Conservation (phyloP, 2,113 vertebrate species). For the Tychaedon coryphoeus region DNA sequence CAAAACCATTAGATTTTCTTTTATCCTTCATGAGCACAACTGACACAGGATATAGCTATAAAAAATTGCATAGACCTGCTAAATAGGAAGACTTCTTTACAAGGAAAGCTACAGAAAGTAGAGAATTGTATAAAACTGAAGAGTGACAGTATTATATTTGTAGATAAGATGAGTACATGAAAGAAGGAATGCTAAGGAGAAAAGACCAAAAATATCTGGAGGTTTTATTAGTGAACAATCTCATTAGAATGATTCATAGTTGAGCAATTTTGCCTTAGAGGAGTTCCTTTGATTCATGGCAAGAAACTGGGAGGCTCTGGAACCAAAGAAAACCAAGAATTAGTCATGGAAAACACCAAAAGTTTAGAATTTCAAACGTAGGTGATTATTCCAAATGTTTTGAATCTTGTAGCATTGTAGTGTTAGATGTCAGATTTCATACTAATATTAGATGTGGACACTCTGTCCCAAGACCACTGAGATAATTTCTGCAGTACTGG, state of each 20-base stretch:
- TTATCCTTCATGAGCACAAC: not conserved
- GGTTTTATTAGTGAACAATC: slow-evolving; percentile 2
- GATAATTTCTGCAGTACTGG: not conserved
- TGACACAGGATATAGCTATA: not conserved
- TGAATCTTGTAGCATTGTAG: not conserved
- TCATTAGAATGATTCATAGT: not conserved
- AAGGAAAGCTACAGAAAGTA: not conserved
- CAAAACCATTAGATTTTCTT: not conserved
- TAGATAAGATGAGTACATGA: not conserved
- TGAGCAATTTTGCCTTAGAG: slow-evolving; percentile 42
- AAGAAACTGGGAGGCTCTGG: not conserved
- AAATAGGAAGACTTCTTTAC: not conserved
- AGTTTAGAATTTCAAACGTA: not conserved
- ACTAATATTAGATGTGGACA: not conserved
- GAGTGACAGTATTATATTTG: not conserved
- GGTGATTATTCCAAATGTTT: slow-evolving; percentile 7
- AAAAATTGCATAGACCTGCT: not conserved
- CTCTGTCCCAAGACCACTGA: not conserved
- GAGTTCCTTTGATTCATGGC: not conserved
- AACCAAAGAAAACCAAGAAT: not conserved
- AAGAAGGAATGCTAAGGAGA: not conserved
- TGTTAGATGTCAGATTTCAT: not conserved
- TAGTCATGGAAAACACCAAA: slow-evolving; percentile 5
- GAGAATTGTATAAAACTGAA: not conserved
- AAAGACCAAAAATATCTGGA: not conserved